A percentile compares a stretch with the other conserved stretches of the same genome.
phyloP scores from a whole-genome alignment of 2,797 vertebrate genomes.

The Sparidentex hasta region DNA sequence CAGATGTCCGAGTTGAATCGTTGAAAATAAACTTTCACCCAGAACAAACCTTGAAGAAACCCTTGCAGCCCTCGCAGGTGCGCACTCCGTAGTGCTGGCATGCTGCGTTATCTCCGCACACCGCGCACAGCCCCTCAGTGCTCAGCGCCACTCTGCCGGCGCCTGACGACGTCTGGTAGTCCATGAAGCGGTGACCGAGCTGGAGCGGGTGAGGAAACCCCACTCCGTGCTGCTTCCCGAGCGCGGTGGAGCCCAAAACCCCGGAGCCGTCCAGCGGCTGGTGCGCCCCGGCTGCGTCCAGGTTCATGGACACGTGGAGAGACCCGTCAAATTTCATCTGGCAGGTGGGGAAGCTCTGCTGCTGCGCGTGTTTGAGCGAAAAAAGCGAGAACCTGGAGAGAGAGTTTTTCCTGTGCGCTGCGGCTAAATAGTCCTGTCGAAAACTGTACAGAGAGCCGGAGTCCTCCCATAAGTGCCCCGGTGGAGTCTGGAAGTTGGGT shows the following conservation, averaged over 20 bases:
- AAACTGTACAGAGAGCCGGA: conserved; percentile 92
- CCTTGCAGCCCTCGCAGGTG: conserved; percentile 97
- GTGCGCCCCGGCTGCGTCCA: conserved; percentile 86
- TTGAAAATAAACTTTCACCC: background rate
- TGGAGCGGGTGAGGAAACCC: conserved; percentile 91
- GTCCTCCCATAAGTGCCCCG: conserved; percentile 93
- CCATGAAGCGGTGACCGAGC: conserved; percentile 90
- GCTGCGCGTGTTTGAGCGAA: conserved; percentile 93
- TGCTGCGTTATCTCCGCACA: conserved; percentile 97
- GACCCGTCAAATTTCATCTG: conserved; percentile 95
- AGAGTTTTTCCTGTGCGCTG: conserved; percentile 91
- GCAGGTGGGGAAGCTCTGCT: conserved; percentile 88
- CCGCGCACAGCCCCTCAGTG: conserved; percentile 94
- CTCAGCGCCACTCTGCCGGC: conserved; percentile 88
- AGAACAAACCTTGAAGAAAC: conserved; percentile 92
- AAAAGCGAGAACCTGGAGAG: conserved; percentile 94
- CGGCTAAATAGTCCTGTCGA: conserved; percentile 93
- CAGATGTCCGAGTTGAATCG: background rate
- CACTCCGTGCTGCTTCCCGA: conserved; percentile 88
- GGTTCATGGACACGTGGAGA: conserved; percentile 90
- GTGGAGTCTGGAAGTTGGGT: conserved; percentile 88
- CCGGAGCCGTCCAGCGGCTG: conserved; percentile 87
- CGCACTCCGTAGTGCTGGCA: conserved; percentile 98
- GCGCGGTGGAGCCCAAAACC: conserved; percentile 85
- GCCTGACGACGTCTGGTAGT: conserved; percentile 89